Conservation (phyloP, 2,113 vertebrate species). For the Dissostichus mawsoni region DNA sequence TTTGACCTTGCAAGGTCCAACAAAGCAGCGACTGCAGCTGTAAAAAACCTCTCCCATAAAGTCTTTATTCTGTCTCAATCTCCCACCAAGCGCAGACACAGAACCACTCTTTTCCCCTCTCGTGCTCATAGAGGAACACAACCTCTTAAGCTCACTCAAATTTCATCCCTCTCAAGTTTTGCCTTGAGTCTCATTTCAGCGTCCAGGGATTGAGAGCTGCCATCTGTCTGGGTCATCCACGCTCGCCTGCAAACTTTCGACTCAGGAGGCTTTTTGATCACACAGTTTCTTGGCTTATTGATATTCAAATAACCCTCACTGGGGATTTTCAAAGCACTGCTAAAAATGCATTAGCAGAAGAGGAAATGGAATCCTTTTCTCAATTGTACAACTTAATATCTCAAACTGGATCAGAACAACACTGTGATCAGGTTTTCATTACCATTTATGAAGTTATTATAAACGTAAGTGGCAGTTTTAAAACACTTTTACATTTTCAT, state of each 20-base stretch:
- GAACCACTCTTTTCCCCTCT: neutral
- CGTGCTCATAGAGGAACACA: constrained; percentile 53
- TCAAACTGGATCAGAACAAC: constrained; percentile 38
- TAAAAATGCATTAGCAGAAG: constrained; percentile 59
- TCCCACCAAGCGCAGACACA: constrained; percentile 24
- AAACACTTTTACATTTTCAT: neutral
- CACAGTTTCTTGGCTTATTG: constrained; percentile 58
- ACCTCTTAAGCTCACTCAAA: constrained; percentile 71
- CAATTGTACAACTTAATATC: constrained; percentile 44
- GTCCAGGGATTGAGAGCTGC: constrained; percentile 71
- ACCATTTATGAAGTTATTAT: constrained; percentile 2
- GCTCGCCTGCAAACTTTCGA: constrained; percentile 55
- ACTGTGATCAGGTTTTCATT: constrained; percentile 37
- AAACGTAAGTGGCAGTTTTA: neutral
- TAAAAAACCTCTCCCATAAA: constrained; percentile 60
- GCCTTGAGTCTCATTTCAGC: constrained; percentile 67
- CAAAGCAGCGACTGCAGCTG: constrained; percentile 20
- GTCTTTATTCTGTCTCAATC: constrained; percentile 57
- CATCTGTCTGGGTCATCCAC: constrained; percentile 74
- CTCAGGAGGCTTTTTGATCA: constrained; percentile 65
- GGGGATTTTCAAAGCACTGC: constrained; percentile 55
- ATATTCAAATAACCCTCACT: constrained; percentile 62
- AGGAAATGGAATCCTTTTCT: constrained; percentile 52
- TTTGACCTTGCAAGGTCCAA: constrained; percentile 34
- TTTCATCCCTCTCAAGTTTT: constrained; percentile 75